Evolutionary conservation across 2,888 invertebrate genomes (phyloP).

Genomic region (Polydrusus pterygomalis): DNA sequence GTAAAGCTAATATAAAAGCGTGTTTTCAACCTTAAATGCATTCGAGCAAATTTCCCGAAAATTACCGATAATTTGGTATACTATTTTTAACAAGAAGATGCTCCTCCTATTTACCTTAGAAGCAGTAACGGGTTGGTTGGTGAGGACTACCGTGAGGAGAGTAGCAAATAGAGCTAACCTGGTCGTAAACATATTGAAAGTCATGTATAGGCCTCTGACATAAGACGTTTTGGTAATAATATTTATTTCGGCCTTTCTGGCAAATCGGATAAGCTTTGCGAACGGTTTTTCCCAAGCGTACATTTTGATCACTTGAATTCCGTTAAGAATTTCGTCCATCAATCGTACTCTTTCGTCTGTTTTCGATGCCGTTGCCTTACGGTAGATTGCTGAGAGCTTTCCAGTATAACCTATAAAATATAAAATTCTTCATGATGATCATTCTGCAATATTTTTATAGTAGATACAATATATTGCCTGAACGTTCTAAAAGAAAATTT

Average conservation of each 20-base stretch:
- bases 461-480: no score
- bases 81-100: no score
- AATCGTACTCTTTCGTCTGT: constrained; percentile 93
- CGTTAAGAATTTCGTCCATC: constrained; percentile 96
- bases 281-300: constrained; percentile 86
- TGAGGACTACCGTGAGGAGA: constrained; percentile 80
- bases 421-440: no score
- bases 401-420: constrained; percentile 76
- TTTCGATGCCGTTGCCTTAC: constrained; percentile 86
- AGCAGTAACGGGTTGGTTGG: constrained; percentile 81
- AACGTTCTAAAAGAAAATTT: no score
- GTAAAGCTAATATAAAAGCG: no score
- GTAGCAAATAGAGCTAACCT: constrained; percentile 80
- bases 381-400: constrained; percentile 78
- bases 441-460: no score
- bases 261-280: constrained; percentile 76
- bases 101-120: constrained; percentile 78
- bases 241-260: constrained; percentile 75
- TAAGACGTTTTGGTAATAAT: constrained; percentile 79
- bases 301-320: constrained; percentile 91
- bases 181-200: constrained; percentile 87
- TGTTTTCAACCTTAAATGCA: no score
- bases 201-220: constrained; percentile 80
- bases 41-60: no score
- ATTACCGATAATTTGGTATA: no score